Percentiles rank a stretch among this genome's conserved stretches.
Evolutionary conservation across 2,797 vertebrate genomes (phyloP).

Genomic region (Sebastolobus altivelis): DNA sequence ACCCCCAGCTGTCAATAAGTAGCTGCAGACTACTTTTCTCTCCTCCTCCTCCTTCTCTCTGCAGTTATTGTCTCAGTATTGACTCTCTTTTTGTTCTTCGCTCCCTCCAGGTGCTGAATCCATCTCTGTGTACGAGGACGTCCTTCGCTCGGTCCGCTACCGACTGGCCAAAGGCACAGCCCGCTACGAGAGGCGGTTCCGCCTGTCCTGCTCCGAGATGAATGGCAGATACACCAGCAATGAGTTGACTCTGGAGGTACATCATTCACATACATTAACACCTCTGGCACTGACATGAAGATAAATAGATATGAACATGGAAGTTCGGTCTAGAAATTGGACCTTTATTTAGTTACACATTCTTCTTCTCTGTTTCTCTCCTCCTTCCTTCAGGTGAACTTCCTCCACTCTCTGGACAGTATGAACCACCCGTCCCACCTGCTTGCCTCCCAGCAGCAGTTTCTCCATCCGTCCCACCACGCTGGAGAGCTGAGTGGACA

Average conservation of each 20-base stretch:
- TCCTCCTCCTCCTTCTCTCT: neutral
- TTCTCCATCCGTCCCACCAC: constrained; percentile 93
- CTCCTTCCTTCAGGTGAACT: constrained; percentile 81
- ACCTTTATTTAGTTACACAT: neutral
- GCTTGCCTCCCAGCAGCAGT: constrained; percentile 96
- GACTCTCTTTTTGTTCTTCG: constrained; percentile 13
- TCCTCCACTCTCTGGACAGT: constrained; percentile 86
- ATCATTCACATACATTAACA: constrained; percentile 15
- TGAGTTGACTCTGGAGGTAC: constrained; percentile 95
- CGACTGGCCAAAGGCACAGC: constrained; percentile 90
- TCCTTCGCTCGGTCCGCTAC: constrained; percentile 94
- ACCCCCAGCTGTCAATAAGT: constrained; percentile 17
- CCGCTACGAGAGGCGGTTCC: constrained; percentile 94
- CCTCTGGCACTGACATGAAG: neutral
- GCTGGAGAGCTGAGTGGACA: constrained; percentile 94
- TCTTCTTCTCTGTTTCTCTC: constrained; percentile 11
- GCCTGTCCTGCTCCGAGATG: constrained; percentile 98
- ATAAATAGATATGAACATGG: neutral
- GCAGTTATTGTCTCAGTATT: constrained; percentile 12
- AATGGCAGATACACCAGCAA: constrained; percentile 99
- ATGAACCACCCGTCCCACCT: constrained; percentile 93
- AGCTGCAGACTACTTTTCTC: neutral
- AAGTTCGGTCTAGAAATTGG: neutral
- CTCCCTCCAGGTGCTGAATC: constrained; percentile 92
- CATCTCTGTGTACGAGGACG: constrained; percentile 96